Percentiles rank a stretch among this genome's conserved stretches.
phyloP scores from a whole-genome alignment of 1,140 invertebrate species.

The Cydia amplana region DNA sequence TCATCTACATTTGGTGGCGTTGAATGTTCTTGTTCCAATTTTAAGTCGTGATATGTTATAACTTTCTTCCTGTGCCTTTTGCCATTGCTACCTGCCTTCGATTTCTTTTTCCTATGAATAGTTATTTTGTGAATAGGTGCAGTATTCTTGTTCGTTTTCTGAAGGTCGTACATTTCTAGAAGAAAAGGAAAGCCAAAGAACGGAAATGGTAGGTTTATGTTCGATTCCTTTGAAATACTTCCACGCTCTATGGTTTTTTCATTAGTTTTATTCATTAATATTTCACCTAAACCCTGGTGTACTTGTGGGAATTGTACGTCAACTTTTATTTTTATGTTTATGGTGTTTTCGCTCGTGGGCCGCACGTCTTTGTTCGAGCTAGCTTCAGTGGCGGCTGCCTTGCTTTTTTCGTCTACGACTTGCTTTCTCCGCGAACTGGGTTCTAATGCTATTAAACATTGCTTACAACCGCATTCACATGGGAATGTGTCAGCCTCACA shows the following conservation, averaged over 20 bases:
- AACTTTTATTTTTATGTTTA: slow-evolving; percentile 64
- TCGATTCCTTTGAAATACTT: slow-evolving; percentile 47
- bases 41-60: slow-evolving; percentile 52
- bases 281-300: slow-evolving; percentile 41
- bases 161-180: slow-evolving; percentile 52
- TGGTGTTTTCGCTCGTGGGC: slow-evolving; percentile 44
- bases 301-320: slow-evolving; percentile 61
- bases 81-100: slow-evolving; percentile 45
- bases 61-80: slow-evolving; percentile 63
- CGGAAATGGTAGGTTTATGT: slow-evolving; percentile 52
- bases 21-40: slow-evolving; percentile 40
- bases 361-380: slow-evolving; percentile 19
- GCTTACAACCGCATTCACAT: slow-evolving; percentile 62
- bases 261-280: slow-evolving; percentile 40
- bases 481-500: slow-evolving; percentile 57
- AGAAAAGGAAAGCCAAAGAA: slow-evolving; percentile 60
- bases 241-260: slow-evolving; percentile 42
- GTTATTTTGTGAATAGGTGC: slow-evolving; percentile 57
- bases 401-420: slow-evolving; percentile 27
- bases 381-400: not conserved
- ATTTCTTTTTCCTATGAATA: slow-evolving; percentile 68
- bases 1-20: slow-evolving; percentile 27
- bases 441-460: slow-evolving; percentile 52
- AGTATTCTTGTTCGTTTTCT: slow-evolving; percentile 43
- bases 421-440: slow-evolving; percentile 29